Percentiles rank a stretch among this genome's conserved stretches.
Conservation (phyloP, 2,113 vertebrate genomes). For the Ondatra zibethicus region DNA sequence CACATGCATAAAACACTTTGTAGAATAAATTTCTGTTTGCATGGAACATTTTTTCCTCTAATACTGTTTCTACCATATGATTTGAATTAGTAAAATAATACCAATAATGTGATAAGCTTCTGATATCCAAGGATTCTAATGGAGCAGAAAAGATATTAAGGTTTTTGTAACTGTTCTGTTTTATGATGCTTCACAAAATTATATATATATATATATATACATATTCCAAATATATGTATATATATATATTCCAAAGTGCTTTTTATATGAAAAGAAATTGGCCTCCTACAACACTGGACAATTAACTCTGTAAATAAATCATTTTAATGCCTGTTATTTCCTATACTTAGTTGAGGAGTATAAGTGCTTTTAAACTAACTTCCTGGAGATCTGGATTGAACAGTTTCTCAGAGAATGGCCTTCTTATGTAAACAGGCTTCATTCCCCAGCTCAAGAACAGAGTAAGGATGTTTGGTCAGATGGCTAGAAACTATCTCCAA, state of each 20-base stretch:
- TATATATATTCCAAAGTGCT: neutral
- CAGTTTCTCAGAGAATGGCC: neutral
- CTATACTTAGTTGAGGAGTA: neutral
- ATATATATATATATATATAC: conserved; percentile 15
- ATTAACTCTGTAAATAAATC: conserved; percentile 39
- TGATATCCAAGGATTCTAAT: conserved; percentile 68
- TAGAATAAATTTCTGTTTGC: neutral
- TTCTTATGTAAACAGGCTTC: neutral
- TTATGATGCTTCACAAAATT: conserved; percentile 62
- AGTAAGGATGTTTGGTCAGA: neutral
- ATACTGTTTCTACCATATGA: neutral
- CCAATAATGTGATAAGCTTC: conserved; percentile 60
- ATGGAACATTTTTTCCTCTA: neutral
- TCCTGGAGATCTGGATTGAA: neutral
- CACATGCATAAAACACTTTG: neutral
- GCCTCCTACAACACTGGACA: neutral
- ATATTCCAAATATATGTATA: too few species aligned
- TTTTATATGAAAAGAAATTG: conserved; percentile 16
- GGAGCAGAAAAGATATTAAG: conserved; percentile 60
- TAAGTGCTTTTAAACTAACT: neutral
- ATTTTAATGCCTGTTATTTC: neutral
- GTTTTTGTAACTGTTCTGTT: conserved; percentile 68
- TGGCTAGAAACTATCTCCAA: neutral
- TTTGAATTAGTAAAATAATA: conserved; percentile 44
- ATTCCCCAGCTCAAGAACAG: neutral